Percentiles rank a stretch among this genome's conserved stretches.
These are phyloP conservation scores for Cyprinodon tularosa DNA, from an alignment of 2,113 vertebrate species.

Conservation along the genomic window DNA sequence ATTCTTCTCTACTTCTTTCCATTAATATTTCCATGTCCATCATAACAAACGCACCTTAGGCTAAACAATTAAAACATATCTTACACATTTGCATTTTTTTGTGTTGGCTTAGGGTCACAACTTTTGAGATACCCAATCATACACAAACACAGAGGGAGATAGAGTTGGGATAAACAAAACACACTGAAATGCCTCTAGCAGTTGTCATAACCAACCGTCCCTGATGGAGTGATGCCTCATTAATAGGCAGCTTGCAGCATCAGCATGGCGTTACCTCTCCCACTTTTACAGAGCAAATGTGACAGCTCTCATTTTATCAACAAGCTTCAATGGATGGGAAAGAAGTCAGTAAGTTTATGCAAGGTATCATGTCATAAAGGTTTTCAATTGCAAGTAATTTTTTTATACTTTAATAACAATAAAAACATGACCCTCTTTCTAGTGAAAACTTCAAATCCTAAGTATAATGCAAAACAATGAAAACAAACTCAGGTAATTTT, in stretches of 20 bases:
- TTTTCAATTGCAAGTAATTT: too few species aligned
- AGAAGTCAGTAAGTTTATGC: constrained; percentile 15
- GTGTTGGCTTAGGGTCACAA: constrained; percentile 39
- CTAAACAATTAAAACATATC: constrained; percentile 11
- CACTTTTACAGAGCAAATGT: constrained; percentile 41
- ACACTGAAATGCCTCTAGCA: constrained; percentile 57
- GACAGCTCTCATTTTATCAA: constrained; percentile 57
- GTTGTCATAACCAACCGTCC: constrained; percentile 65
- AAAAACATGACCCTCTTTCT: neutral
- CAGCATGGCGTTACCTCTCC: constrained; percentile 59
- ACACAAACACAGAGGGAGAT: neutral
- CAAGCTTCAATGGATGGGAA: constrained; percentile 8
- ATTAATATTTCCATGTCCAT: constrained; percentile 27
- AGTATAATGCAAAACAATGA: neutral
- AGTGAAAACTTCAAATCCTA: neutral
- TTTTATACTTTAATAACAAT: too few species aligned
- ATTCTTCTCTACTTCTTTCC: constrained; percentile 1
- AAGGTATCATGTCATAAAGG: neutral
- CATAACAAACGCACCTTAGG: constrained; percentile 16
- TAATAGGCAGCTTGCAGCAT: constrained; percentile 66
- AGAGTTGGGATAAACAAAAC: constrained; percentile 20
- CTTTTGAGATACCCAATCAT: constrained; percentile 14
- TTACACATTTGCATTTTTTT: constrained; percentile 57
- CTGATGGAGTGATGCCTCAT: constrained; percentile 70
- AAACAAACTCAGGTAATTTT: neutral